phyloP scores from a whole-genome alignment of 2,797 vertebrate genomes.

The Lerista edwardsae region DNA sequence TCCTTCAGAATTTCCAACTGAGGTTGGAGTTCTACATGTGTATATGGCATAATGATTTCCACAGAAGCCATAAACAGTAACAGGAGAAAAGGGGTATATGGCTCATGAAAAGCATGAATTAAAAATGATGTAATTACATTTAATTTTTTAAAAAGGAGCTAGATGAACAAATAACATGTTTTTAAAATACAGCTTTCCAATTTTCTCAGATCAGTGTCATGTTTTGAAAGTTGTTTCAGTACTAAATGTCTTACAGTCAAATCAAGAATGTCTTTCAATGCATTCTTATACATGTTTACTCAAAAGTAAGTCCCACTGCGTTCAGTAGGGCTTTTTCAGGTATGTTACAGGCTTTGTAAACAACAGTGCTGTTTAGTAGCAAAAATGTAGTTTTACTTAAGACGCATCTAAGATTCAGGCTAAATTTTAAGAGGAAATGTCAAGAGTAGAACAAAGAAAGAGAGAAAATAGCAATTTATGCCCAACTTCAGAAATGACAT shows the following conservation, averaged over 20 bases:
- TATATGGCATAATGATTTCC: constrained; percentile 49
- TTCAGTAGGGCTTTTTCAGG: background rate
- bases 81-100: constrained; percentile 22
- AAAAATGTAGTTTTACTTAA: background rate
- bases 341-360: background rate
- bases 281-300: background rate
- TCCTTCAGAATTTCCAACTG: constrained; percentile 22
- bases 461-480: background rate
- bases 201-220: background rate
- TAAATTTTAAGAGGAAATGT: background rate
- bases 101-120: constrained; percentile 43
- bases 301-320: too few relatives aligned
- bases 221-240: background rate
- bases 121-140: background rate
- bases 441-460: background rate
- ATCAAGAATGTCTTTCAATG: background rate
- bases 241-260: background rate
- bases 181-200: background rate
- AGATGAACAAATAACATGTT: background rate
- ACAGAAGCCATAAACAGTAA: constrained; percentile 42
- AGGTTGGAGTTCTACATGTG: constrained; percentile 28
- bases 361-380: background rate
- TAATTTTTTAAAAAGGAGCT: background rate
- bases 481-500: background rate
- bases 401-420: background rate